Percentiles rank a stretch among this genome's conserved stretches.
phyloP scores from a whole-genome alignment of 2,113 vertebrate genomes.

The Hippoglossus stenolepis region DNA sequence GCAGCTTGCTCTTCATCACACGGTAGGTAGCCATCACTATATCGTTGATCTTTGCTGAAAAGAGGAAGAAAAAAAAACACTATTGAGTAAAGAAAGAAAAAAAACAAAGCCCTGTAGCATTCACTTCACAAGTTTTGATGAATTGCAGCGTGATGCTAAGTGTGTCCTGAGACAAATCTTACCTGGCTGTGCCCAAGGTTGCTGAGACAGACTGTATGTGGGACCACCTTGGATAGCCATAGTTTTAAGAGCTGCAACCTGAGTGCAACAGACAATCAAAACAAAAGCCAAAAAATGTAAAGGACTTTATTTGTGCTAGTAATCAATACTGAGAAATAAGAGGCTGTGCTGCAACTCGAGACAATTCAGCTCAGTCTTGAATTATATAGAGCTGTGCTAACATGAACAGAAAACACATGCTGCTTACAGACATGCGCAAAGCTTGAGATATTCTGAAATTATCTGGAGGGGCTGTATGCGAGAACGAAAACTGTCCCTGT shows the following conservation, averaged over 20 bases:
- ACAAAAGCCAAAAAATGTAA: not conserved
- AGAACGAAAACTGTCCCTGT: too few species aligned
- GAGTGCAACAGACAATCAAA: conserved; percentile 43
- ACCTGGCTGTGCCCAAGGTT: conserved; percentile 98
- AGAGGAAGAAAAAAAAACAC: conserved; percentile 23
- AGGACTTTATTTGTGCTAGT: conserved; percentile 5
- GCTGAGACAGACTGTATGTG: conserved; percentile 92
- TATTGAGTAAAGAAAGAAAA: conserved; percentile 10
- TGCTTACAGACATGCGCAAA: not conserved
- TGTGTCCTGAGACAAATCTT: conserved; percentile 66
- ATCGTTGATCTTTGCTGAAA: conserved; percentile 94
- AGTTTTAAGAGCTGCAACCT: conserved; percentile 93
- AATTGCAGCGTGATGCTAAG: conserved; percentile 48
- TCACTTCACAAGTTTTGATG: conserved; percentile 56
- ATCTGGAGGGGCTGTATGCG: too few species aligned
- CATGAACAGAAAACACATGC: conserved; percentile 2
- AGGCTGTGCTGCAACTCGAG: not conserved
- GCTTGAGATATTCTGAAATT: too few species aligned
- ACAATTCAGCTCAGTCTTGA: not conserved
- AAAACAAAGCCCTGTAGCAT: conserved; percentile 56
- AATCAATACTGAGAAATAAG: conserved; percentile 1
- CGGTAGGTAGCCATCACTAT: conserved; percentile 91
- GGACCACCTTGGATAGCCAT: conserved; percentile 95
- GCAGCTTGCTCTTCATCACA: conserved; percentile 94
- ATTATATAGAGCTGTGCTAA: conserved; percentile 18